Evolutionary conservation across 2,113 vertebrate species (phyloP).

Genomic region (Antennarius striatus): DNA sequence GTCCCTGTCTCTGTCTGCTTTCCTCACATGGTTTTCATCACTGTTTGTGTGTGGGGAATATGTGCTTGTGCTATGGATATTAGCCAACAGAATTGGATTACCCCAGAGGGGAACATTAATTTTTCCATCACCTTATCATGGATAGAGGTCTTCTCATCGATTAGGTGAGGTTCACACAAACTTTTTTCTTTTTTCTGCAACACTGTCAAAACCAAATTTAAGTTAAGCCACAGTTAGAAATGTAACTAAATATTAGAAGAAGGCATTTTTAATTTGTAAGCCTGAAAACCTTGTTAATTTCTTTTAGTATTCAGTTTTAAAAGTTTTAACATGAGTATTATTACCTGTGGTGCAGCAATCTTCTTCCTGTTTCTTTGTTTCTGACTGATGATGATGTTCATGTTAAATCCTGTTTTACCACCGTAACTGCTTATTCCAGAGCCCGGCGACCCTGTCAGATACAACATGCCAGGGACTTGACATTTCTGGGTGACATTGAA

Average conservation of each 20-base stretch:
- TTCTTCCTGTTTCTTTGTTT: too few relatives aligned
- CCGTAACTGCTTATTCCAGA: constrained; percentile 10
- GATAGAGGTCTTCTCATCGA: constrained; percentile 57
- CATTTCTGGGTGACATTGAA: constrained; percentile 43
- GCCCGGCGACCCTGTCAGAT: constrained; percentile 17
- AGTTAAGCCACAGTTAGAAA: constrained; percentile 22
- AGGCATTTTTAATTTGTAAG: constrained; percentile 20
- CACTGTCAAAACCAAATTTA: constrained; percentile 42
- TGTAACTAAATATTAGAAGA: constrained; percentile 19
- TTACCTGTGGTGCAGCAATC: neutral
- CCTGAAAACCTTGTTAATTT: constrained; percentile 7
- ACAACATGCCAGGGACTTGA: constrained; percentile 31
- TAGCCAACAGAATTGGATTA: constrained; percentile 63
- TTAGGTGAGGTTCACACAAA: constrained; percentile 46
- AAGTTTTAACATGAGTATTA: neutral
- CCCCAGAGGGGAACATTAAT: constrained; percentile 44
- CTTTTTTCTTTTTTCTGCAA: constrained; percentile 8
- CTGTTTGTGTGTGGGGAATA: constrained; percentile 8
- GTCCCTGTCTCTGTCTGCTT: constrained; percentile 25
- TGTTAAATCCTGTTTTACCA: too few relatives aligned
- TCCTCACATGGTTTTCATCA: constrained; percentile 14
- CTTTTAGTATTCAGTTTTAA: neutral
- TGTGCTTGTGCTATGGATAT: constrained; percentile 56
- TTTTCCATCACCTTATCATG: constrained; percentile 51
- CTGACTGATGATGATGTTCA: too few relatives aligned